Conservation (phyloP, 1,140 invertebrate species). For the Maniola jurtina region DNA sequence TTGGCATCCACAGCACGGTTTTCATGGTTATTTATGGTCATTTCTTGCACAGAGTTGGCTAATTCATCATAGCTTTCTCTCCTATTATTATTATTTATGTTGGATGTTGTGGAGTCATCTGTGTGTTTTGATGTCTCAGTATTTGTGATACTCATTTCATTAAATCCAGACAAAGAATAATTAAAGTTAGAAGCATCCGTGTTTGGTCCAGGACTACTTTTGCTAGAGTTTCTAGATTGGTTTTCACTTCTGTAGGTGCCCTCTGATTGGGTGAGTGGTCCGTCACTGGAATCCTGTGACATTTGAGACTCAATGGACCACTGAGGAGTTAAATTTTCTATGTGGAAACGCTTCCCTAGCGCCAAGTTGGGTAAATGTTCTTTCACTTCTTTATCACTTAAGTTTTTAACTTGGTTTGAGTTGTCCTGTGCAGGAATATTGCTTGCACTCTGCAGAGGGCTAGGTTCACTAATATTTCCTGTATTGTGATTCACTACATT, state of each 20-base stretch:
- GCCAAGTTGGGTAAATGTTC: slow-evolving; percentile 67
- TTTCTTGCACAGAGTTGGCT: slow-evolving; percentile 52
- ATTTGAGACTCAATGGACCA: slow-evolving; percentile 82
- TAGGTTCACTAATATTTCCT: slow-evolving; percentile 20
- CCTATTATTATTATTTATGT: slow-evolving; percentile 39
- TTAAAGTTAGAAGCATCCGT: slow-evolving; percentile 70
- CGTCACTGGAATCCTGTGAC: slow-evolving; percentile 81
- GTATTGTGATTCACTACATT: slow-evolving; percentile 33
- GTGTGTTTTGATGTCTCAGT: slow-evolving; percentile 53
- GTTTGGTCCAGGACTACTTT: slow-evolving; percentile 67
- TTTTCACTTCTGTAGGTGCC: slow-evolving; percentile 80
- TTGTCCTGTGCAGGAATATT: slow-evolving; percentile 32
- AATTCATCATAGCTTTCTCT: slow-evolving; percentile 52
- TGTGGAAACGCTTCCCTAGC: slow-evolving; percentile 64
- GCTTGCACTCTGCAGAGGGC: slow-evolving; percentile 31
- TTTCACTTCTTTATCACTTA: slow-evolving; percentile 68
- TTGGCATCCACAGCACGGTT: slow-evolving; percentile 18
- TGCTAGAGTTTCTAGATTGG: slow-evolving; percentile 78
- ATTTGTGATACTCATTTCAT: slow-evolving; percentile 48
- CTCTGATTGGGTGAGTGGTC: slow-evolving; percentile 77
- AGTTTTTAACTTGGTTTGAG: slow-evolving; percentile 55
- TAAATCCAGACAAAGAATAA: slow-evolving; percentile 49
- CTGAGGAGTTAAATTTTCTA: slow-evolving; percentile 78
- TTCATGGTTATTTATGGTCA: slow-evolving; percentile 58
- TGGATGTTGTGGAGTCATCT: slow-evolving; percentile 38